phyloP scores from a whole-genome alignment of 2,888 invertebrate genomes.

The Choreutis nemorana region DNA sequence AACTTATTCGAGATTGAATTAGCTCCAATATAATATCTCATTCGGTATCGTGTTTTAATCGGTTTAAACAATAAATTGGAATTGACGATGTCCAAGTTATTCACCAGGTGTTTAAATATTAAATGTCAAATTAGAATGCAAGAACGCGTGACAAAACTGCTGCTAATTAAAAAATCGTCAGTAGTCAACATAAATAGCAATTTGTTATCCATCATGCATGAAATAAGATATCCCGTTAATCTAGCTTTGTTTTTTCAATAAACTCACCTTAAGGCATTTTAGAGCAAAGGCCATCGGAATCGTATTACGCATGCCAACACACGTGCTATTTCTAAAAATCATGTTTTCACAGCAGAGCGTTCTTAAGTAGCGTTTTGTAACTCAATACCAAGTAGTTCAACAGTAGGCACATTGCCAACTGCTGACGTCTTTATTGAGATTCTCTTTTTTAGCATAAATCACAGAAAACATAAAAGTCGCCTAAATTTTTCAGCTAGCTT shows the following conservation, averaged over 20 bases:
- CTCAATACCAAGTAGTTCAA: conserved; percentile 37
- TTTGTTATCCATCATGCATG: conserved; percentile 19
- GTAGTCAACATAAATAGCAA: conserved; percentile 23
- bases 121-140: no score
- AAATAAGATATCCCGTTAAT: conserved; percentile 23
- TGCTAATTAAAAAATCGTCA: no score
- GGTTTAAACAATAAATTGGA: conserved; percentile 34
- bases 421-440: no score
- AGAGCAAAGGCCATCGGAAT: conserved; percentile 49
- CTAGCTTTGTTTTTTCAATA: conserved; percentile 53
- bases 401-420: conserved; percentile 50
- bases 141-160: no score
- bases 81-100: background rate
- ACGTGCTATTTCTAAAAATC: conserved; percentile 60
- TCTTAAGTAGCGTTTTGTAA: conserved; percentile 56
- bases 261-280: conserved; percentile 56
- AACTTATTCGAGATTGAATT: conserved; percentile 51
- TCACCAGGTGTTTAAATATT: conserved; percentile 28
- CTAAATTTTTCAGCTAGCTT: no score
- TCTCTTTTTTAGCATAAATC: no score
- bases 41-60: conserved; percentile 33
- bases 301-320: conserved; percentile 36
- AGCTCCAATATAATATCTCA: conserved; percentile 40
- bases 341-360: conserved; percentile 58
- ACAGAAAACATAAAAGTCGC: no score